Evolutionary conservation across 37 sponge, comb jelly and placozoan species (phyloP).

Genomic region (Aplysina aerophoba): DNA sequence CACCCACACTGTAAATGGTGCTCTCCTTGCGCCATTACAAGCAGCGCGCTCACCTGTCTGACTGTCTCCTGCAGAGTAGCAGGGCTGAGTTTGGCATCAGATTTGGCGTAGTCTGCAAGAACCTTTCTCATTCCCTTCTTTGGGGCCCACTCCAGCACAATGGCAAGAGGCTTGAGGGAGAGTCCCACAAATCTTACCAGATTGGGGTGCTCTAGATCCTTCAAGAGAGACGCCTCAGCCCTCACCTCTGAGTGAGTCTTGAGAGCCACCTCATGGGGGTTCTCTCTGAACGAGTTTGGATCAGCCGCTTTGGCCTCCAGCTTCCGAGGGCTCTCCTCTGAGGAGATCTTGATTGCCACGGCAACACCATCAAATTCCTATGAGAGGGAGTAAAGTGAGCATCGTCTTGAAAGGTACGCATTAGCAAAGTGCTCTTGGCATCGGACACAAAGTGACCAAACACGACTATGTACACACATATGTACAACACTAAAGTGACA

Average conservation of each 20-base stretch:
- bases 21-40: too few relatives aligned
- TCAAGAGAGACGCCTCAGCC: slow-evolving; percentile 78
- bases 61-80: slow-evolving; percentile 61
- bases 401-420: neutral
- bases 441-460: neutral
- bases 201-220: slow-evolving; percentile 65
- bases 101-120: slow-evolving; percentile 65
- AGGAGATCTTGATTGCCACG: slow-evolving; percentile 81
- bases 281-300: slow-evolving; percentile 64
- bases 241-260: slow-evolving; percentile 51
- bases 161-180: slow-evolving; percentile 75
- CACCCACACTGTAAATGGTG: neutral
- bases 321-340: slow-evolving; percentile 19
- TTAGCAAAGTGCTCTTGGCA: neutral
- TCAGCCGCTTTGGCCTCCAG: slow-evolving; percentile 30
- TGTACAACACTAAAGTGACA: too few relatives aligned
- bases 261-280: neutral
- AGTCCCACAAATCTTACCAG: slow-evolving; percentile 80
- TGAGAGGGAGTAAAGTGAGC: neutral
- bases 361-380: slow-evolving; percentile 78
- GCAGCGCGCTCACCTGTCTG: slow-evolving; percentile 65
- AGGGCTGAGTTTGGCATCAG: slow-evolving; percentile 64
- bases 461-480: too few relatives aligned
- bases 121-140: slow-evolving; percentile 60
- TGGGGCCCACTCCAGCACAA: slow-evolving; percentile 93